Evolutionary conservation across 2,888 invertebrate genomes (phyloP).

Genomic region (Stenoptilia bipunctidactyla): DNA sequence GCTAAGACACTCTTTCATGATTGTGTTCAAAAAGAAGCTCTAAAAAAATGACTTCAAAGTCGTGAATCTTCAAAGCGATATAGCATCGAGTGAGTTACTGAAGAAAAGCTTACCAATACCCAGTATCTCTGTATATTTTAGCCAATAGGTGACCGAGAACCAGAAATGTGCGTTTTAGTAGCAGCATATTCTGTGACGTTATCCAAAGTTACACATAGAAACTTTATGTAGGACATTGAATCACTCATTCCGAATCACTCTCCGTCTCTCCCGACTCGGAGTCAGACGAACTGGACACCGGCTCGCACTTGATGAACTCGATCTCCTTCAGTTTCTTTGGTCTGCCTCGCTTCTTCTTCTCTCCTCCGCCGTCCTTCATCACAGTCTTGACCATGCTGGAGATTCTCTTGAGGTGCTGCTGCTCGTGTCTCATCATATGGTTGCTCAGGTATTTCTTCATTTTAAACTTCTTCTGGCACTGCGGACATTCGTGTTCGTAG

Average conservation of each 20-base stretch:
- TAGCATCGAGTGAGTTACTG: too few relatives aligned
- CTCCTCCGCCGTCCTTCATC: slow-evolving; percentile 33
- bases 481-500: slow-evolving; percentile 48
- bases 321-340: slow-evolving; percentile 40
- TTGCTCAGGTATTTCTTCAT: slow-evolving; percentile 52
- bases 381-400: slow-evolving; percentile 60
- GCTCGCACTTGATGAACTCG: slow-evolving; percentile 61
- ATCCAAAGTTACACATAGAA: too few relatives aligned
- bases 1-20: too few relatives aligned
- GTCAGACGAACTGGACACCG: slow-evolving; percentile 40
- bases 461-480: slow-evolving; percentile 58
- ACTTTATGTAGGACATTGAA: too few relatives aligned
- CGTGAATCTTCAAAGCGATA: too few relatives aligned
- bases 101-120: too few relatives aligned
- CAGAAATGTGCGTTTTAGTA: too few relatives aligned
- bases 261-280: slow-evolving; percentile 35
- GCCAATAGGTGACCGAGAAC: too few relatives aligned
- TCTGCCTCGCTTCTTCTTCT: slow-evolving; percentile 25
- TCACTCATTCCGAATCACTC: slow-evolving; percentile 21
- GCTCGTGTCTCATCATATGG: slow-evolving; percentile 54
- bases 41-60: too few relatives aligned
- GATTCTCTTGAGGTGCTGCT: slow-evolving; percentile 52
- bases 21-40: too few relatives aligned
- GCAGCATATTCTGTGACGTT: too few relatives aligned
- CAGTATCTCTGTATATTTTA: too few relatives aligned